Conservation (phyloP, 2,113 vertebrate genomes). For the Conger conger region DNA sequence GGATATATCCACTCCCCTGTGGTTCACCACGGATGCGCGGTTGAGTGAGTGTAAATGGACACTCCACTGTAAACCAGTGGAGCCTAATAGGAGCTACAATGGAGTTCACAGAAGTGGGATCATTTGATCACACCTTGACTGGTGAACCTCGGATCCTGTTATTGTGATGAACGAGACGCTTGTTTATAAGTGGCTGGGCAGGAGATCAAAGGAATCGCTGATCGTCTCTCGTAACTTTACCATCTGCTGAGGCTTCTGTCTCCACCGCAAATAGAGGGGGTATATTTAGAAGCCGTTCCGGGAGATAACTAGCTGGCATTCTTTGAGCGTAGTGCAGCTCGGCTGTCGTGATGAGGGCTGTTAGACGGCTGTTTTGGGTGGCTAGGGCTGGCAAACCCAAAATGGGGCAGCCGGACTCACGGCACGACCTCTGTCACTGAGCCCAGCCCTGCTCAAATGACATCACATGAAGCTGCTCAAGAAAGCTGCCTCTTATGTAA, state of each 20-base stretch:
- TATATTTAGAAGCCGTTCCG: constrained; percentile 56
- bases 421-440: constrained; percentile 19
- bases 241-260: constrained; percentile 57
- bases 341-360: constrained; percentile 25
- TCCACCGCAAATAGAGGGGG: constrained; percentile 40
- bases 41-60: not conserved
- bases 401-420: constrained; percentile 49
- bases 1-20: not conserved
- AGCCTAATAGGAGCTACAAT: not conserved
- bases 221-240: constrained; percentile 45
- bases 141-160: not conserved
- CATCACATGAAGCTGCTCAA: constrained; percentile 39
- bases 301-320: constrained; percentile 53
- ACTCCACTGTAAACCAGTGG: too few relatives aligned
- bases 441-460: not conserved
- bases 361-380: constrained; percentile 10
- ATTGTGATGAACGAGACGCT: not conserved
- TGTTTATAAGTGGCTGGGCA: not conserved
- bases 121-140: constrained; percentile 8
- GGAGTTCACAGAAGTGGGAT: not conserved
- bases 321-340: constrained; percentile 29
- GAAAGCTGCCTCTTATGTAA: constrained; percentile 18
- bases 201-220: constrained; percentile 44
- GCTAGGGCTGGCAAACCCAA: constrained; percentile 37
- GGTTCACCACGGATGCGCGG: not conserved